Evolutionary conservation across 2,888 invertebrate species (phyloP).

Genomic region (Aricia artaxerxes): DNA sequence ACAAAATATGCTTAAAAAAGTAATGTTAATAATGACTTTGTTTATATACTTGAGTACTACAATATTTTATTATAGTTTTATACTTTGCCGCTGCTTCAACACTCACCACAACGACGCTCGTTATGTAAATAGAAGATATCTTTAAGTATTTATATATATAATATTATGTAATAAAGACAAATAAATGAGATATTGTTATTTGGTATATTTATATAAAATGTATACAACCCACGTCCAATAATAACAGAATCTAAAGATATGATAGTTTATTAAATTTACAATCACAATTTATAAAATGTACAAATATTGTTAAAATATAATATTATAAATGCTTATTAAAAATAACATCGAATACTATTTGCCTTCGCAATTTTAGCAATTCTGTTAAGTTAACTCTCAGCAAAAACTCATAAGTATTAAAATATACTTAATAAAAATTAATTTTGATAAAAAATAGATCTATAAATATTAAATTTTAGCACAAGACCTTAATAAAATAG

Average conservation of each 20-base stretch:
- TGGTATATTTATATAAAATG: background rate
- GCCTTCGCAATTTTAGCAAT: background rate
- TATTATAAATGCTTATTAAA: slow-evolving; percentile 29
- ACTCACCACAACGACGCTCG: background rate
- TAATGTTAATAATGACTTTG: background rate
- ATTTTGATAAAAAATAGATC: background rate
- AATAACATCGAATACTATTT: slow-evolving; percentile 1
- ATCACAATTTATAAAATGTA: slow-evolving; percentile 27
- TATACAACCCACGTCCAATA: background rate
- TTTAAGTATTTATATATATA: background rate
- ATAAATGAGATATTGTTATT: background rate
- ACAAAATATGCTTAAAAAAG: background rate
- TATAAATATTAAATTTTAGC: background rate
- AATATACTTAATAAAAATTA: background rate
- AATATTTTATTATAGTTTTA: background rate
- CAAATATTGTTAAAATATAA: slow-evolving; percentile 27
- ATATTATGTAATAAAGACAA: background rate
- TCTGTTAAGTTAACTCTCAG: background rate
- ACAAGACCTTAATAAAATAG: background rate
- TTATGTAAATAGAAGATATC: background rate
- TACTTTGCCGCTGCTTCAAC: background rate
- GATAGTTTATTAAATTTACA: slow-evolving; percentile 16
- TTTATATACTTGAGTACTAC: background rate
- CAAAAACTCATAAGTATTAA: background rate
- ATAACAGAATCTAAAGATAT: background rate